Evolutionary conservation across 2,113 vertebrate species (phyloP).

Genomic region (Circaetus gallicus): DNA sequence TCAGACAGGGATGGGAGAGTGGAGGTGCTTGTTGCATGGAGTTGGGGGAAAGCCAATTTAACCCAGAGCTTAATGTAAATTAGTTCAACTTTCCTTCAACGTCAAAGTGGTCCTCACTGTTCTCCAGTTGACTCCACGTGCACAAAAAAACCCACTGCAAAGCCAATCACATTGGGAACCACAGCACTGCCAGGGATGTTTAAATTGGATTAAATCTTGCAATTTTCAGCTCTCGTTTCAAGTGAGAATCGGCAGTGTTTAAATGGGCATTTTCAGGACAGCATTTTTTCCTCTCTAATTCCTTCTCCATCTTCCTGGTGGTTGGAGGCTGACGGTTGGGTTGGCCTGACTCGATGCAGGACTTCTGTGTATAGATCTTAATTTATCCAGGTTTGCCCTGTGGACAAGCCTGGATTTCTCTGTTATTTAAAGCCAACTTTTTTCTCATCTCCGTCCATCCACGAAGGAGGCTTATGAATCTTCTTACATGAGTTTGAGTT

Average conservation of each 20-base stretch:
- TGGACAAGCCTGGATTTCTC: background rate
- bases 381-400: background rate
- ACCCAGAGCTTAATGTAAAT: background rate
- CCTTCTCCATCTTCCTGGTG: background rate
- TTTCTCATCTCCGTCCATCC: background rate
- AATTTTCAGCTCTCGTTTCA: background rate
- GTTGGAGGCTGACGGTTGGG: background rate
- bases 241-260: background rate
- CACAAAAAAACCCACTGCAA: background rate
- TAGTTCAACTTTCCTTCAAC: fast-evolving
- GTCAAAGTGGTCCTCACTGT: background rate
- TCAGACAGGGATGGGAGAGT: background rate
- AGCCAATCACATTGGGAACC: background rate
- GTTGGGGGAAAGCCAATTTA: background rate
- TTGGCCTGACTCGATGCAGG: fast-evolving
- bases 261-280: background rate
- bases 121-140: background rate
- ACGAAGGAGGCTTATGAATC: background rate
- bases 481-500: background rate
- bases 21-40: background rate
- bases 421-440: background rate
- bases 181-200: fast-evolving
- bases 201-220: background rate
- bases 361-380: fast-evolving
- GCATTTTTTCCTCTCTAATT: background rate